These are phyloP conservation scores for Prionace glauca DNA, from an alignment of 2,797 vertebrate species.

Conservation along the genomic window DNA sequence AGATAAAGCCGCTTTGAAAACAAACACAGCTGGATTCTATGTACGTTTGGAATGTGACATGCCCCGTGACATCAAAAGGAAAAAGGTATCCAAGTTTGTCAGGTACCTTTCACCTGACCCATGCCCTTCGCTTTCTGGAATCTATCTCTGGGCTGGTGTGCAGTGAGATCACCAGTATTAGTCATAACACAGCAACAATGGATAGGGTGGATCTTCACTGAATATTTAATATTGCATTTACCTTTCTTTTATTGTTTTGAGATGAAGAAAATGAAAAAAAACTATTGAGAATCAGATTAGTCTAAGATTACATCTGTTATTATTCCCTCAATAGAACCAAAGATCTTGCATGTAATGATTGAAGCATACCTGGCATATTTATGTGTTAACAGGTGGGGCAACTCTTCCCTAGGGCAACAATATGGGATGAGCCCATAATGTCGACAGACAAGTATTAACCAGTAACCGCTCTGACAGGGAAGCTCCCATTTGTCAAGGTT, in stretches of 20 bases:
- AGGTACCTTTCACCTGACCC: neutral
- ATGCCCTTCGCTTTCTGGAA: neutral
- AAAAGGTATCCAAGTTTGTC: neutral
- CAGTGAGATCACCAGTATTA: neutral
- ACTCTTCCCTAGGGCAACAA: neutral
- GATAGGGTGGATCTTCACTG: neutral
- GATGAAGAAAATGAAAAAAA: constrained; percentile 3
- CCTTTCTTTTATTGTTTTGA: neutral
- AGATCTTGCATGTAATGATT: constrained; percentile 35
- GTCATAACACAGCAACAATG: neutral
- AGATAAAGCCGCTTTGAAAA: neutral
- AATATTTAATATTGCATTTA: constrained; percentile 4
- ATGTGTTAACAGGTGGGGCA: constrained; percentile 43
- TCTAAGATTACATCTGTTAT: constrained; percentile 20
- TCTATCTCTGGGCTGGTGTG: neutral
- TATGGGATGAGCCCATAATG: neutral
- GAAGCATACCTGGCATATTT: constrained; percentile 49
- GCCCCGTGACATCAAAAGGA: constrained; percentile 28
- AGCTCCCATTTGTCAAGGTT: neutral
- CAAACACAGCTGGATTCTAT: constrained; percentile 28
- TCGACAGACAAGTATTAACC: neutral
- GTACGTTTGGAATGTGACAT: constrained; percentile 32
- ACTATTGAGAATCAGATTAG: neutral
- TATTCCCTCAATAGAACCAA: neutral
- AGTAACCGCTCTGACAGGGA: neutral